Percentiles rank a stretch among this genome's conserved stretches.
Evolutionary conservation across 2,888 invertebrate species (phyloP).

Genomic region (Trichopoda pennipes): DNA sequence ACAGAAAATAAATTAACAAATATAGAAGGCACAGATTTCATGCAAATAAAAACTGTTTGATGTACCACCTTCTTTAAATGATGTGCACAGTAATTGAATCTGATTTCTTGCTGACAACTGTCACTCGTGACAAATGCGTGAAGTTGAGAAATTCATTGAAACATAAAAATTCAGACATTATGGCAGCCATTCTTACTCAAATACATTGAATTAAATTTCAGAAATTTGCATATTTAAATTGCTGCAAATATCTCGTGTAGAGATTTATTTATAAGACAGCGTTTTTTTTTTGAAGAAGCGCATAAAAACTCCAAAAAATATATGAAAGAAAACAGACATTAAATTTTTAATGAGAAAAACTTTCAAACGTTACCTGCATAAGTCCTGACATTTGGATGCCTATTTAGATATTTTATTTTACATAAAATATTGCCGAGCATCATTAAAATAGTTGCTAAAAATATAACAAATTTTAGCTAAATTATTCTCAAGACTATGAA

Average conservation of each 20-base stretch:
- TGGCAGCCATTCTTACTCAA: slow-evolving; percentile 29
- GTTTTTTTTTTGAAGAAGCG: no score
- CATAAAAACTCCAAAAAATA: no score
- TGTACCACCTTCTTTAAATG: not conserved
- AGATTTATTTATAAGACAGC: no score
- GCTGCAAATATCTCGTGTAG: no score
- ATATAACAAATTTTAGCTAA: not conserved
- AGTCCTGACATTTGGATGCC: not conserved
- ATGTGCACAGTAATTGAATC: slow-evolving; percentile 13
- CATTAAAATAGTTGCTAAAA: slow-evolving; percentile 14
- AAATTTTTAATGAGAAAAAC: no score
- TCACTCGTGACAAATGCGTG: not conserved
- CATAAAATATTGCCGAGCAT: slow-evolving; percentile 37
- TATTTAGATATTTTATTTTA: not conserved
- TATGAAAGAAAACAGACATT: no score
- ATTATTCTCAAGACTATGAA: not conserved
- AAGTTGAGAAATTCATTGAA: not conserved
- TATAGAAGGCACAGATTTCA: not conserved
- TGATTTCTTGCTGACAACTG: slow-evolving; percentile 15
- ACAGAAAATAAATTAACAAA: slow-evolving; percentile 17
- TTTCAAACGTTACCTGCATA: not conserved
- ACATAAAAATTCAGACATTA: slow-evolving; percentile 24
- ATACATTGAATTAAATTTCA: not conserved
- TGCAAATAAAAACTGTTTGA: not conserved
- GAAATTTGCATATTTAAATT: no score